Percentiles rank a stretch among this genome's conserved stretches.
Evolutionary conservation across 2,888 invertebrate species (phyloP).

Genomic region (Cryptophagus acutangulus): DNA sequence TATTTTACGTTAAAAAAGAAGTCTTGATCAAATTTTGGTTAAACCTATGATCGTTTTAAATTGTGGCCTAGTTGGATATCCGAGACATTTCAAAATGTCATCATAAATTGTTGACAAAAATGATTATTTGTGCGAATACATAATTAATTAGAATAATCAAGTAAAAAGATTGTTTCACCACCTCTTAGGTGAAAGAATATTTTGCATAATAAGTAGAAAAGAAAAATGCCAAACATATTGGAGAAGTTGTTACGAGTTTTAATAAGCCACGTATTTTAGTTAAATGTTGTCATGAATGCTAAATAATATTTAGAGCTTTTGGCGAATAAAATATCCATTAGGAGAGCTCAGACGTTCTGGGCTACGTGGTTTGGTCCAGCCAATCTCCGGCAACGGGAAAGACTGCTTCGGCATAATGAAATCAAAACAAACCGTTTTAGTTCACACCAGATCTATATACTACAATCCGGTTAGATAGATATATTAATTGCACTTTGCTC

Average conservation of each 20-base stretch:
- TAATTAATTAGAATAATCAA: too few species aligned
- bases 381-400: constrained; percentile 22
- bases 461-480: constrained; percentile 18
- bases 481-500: constrained; percentile 25
- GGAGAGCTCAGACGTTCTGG: constrained; percentile 20
- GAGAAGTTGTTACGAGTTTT: constrained; percentile 18
- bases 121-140: too few species aligned
- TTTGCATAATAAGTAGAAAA: too few species aligned
- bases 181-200: too few species aligned
- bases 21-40: too few species aligned
- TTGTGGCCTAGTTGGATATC: too few species aligned
- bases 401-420: constrained; percentile 28
- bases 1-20: too few species aligned
- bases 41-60: too few species aligned
- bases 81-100: too few species aligned
- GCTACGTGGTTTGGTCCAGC: constrained; percentile 21
- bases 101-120: too few species aligned
- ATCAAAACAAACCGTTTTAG: constrained; percentile 29
- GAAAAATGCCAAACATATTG: constrained; percentile 10
- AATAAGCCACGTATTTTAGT: constrained; percentile 19
- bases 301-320: constrained; percentile 25
- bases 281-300: constrained; percentile 23
- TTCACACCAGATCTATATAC: too few species aligned
- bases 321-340: constrained; percentile 26
- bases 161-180: too few species aligned